phyloP scores from a whole-genome alignment of 2,797 vertebrate genomes.

The Ambastaia sidthimunki region DNA sequence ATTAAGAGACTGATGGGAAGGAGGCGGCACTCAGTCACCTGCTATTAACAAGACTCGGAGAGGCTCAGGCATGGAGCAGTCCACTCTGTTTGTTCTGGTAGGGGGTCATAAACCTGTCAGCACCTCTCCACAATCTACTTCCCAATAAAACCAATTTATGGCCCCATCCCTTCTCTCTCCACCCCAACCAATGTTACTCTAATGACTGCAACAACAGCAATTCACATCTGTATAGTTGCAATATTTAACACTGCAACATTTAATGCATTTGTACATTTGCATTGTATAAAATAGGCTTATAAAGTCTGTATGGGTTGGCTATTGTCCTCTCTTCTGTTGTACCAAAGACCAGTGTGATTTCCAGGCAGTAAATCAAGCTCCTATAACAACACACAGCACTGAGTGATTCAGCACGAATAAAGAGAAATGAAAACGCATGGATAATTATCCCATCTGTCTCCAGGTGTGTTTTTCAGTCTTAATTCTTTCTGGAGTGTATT shows the following conservation, averaged over 20 bases:
- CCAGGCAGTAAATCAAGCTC: constrained; percentile 2
- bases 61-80: constrained; percentile 51
- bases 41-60: constrained; percentile 46
- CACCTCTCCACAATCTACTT: constrained; percentile 68
- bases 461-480: neutral
- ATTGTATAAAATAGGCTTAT: constrained; percentile 33
- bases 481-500: neutral
- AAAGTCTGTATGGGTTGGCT: neutral
- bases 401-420: neutral
- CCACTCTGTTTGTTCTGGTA: constrained; percentile 72
- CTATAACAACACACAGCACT: neutral
- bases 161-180: constrained; percentile 62
- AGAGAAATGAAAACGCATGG: constrained; percentile 9
- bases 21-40: constrained; percentile 64
- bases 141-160: constrained; percentile 78
- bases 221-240: constrained; percentile 63
- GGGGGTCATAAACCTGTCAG: constrained; percentile 74
- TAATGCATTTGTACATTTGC: neutral
- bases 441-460: neutral
- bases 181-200: constrained; percentile 60
- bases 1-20: neutral
- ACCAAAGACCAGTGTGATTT: constrained; percentile 11
- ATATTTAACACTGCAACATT: neutral
- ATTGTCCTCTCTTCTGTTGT: neutral
- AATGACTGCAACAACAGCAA: constrained; percentile 74